Evolutionary conservation across 64 coral and sea anemone species (phyloP), one percentile per base, ranked within the genome.

Genomic region (Porites lutea): DNA sequence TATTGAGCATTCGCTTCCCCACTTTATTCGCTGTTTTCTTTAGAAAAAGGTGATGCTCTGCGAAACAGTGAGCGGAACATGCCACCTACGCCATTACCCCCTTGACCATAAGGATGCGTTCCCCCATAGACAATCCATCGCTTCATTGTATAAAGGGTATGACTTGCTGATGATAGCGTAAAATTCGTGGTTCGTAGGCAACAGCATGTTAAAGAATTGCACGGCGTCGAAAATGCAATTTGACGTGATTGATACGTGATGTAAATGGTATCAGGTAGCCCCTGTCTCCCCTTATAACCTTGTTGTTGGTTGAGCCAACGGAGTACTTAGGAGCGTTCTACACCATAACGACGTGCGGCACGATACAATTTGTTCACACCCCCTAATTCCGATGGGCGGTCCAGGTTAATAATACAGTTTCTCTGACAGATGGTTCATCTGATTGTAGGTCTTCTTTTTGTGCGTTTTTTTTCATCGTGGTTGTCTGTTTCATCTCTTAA

Each of bases 51-150:
- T 6, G 59, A 67, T 4, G 82, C 82, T 67, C 44, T 66, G 8
- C 82, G 37, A 13, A 67, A 65, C 6, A 85, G 49, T 3, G 60
- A 65, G n/a, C 37, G 60, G 53, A 85, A 85, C 82, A 85, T 66
- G 7, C 82, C 59, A 18, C 82, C 60, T 48, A 66, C 3, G 2
- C 82, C 82, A 23, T 65, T 85, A 12, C 82, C 82, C 46, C 82
- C 59, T 85, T 85, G 82, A 67, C 82, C 62, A 60, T 85, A 85
- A 71, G 60, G 61, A 22, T 65, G 62, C 22, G 43, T n/a, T 20
- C 82, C 82, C 62, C 10, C 8, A 16, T 18, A 82, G 21, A 82
- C 43, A 66, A 57, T 61, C 79, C 79, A 22, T 66, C 62, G 12
- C 79, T 57, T 43, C 22, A 45, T 16, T 82, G 55, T 13, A 18